phyloP scores from a whole-genome alignment of 1,140 invertebrate species.

The Drosophila cardini region DNA sequence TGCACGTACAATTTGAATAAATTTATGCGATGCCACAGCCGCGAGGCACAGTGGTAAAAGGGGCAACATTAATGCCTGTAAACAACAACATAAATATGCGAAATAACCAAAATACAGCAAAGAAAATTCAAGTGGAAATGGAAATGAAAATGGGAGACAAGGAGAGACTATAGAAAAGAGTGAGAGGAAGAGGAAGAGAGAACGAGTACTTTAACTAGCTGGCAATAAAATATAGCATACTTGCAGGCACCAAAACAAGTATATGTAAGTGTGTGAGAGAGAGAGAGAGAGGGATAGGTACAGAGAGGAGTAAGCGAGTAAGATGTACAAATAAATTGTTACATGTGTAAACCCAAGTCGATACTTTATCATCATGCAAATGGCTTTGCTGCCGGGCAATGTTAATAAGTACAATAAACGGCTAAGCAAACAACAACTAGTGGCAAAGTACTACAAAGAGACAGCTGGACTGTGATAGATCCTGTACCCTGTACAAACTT shows the following conservation, averaged over 20 bases:
- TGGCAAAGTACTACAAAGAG: no score
- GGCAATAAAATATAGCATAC: constrained; percentile 64
- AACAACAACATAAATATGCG: constrained; percentile 71
- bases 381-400: constrained; percentile 31
- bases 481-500: no score
- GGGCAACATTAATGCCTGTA: constrained; percentile 42
- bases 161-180: constrained; percentile 5
- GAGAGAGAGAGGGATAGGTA: not conserved
- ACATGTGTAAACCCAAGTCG: constrained; percentile 61
- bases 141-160: not conserved
- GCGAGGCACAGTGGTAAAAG: not conserved
- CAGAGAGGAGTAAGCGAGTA: not conserved
- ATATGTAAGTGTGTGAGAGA: not conserved
- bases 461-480: no score
- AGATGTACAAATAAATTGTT: constrained; percentile 38
- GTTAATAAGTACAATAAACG: constrained; percentile 65
- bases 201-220: constrained; percentile 14
- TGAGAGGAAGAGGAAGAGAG: not conserved
- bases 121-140: not conserved
- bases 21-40: constrained; percentile 50
- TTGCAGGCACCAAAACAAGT: constrained; percentile 50
- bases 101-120: not conserved
- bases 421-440: constrained; percentile 27
- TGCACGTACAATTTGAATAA: constrained; percentile 71
- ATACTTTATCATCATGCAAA: constrained; percentile 76